Conservation (phyloP, 2,113 vertebrate genomes). For the Oceanodroma tethys region DNA sequence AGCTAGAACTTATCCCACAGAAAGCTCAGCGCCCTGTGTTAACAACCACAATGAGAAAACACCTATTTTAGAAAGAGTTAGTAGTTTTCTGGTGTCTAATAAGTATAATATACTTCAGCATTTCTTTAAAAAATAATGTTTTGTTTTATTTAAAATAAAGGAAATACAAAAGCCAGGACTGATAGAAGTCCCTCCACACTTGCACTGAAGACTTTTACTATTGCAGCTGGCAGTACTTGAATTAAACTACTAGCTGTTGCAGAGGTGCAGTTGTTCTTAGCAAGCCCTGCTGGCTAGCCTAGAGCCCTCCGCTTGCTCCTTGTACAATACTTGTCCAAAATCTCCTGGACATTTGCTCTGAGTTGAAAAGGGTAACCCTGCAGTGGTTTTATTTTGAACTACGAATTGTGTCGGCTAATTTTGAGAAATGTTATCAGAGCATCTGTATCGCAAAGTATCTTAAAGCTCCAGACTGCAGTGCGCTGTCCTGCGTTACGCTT, state of each 20-base stretch:
- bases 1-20: neutral
- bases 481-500: neutral
- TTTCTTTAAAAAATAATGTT: neutral
- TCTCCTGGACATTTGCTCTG: neutral
- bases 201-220: neutral
- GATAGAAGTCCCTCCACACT: neutral
- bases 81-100: neutral
- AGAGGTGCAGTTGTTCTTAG: neutral
- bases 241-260: neutral
- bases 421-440: neutral
- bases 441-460: neutral
- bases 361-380: neutral
- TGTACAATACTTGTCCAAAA: neutral
- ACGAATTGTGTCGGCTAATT: neutral
- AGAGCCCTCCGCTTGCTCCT: neutral
- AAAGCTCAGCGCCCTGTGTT: neutral
- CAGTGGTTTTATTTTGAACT: neutral
- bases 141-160: neutral
- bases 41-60: neutral
- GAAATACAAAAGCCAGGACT: neutral
- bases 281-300: neutral
- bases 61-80: neutral
- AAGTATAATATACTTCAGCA: neutral
- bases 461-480: neutral
- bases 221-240: neutral